These are phyloP conservation scores for Melieria picta DNA, from an alignment of 2,888 invertebrate genomes.

Conservation along the genomic window DNA sequence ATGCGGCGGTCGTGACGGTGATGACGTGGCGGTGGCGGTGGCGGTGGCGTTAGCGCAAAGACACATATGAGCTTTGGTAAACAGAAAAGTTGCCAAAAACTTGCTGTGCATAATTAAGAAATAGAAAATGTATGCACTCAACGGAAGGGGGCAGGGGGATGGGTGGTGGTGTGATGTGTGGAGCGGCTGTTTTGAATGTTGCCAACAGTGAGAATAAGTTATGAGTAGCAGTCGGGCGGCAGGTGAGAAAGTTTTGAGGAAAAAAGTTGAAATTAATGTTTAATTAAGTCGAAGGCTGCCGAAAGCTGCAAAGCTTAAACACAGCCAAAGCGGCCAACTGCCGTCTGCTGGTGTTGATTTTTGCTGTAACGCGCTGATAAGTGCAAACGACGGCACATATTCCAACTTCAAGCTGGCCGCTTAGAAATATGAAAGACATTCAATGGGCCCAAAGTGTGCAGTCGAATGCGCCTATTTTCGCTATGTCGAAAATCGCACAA, in stretches of 20 bases:
- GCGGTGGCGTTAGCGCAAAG: background rate
- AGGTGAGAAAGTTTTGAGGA: no score
- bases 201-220: background rate
- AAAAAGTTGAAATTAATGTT: constrained; percentile 33
- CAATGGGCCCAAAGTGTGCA: background rate
- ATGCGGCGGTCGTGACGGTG: background rate
- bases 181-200: background rate
- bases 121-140: constrained; percentile 10
- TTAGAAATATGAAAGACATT: background rate
- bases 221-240: no score
- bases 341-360: no score
- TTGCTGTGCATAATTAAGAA: constrained; percentile 33
- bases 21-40: no score
- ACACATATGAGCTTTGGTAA: constrained; percentile 24
- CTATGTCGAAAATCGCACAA: no score
- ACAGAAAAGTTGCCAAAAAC: constrained; percentile 24
- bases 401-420: background rate
- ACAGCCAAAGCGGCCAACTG: constrained; percentile 5
- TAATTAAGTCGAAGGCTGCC: constrained; percentile 32
- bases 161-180: background rate
- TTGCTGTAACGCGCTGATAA: background rate
- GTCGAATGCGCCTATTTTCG: no score
- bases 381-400: background rate
- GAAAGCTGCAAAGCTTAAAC: constrained; percentile 26
- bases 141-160: background rate